phyloP scores from a whole-genome alignment of 1,140 invertebrate genomes.

The Polyergus mexicanus region DNA sequence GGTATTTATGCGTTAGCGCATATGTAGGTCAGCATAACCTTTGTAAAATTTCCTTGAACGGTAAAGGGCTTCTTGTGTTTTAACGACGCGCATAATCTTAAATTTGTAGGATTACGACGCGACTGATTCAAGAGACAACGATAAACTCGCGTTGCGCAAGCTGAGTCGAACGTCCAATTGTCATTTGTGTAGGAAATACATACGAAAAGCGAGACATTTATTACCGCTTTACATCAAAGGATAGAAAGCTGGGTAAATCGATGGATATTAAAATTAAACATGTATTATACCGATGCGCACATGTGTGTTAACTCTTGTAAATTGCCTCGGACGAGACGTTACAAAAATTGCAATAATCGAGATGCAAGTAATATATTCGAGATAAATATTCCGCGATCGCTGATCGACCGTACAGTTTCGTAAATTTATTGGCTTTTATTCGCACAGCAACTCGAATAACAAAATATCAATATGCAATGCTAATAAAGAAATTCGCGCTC shows the following conservation, averaged over 20 bases:
- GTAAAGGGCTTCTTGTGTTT: slow-evolving; percentile 34
- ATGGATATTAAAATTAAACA: not conserved
- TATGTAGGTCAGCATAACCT: slow-evolving; percentile 37
- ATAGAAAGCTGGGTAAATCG: not conserved
- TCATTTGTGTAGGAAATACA: not conserved
- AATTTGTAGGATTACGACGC: slow-evolving; percentile 16
- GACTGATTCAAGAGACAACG: not conserved
- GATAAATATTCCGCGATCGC: not conserved
- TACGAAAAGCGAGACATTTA: not conserved
- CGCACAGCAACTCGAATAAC: not conserved
- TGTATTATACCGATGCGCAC: not conserved
- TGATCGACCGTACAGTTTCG: not conserved
- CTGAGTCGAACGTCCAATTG: not conserved
- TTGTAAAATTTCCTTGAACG: slow-evolving; percentile 26
- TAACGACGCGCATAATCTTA: slow-evolving; percentile 25
- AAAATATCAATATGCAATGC: not conserved
- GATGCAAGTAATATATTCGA: not conserved
- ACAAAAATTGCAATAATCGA: not conserved
- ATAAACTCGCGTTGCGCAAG: not conserved
- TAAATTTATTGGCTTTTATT: slow-evolving; percentile 6
- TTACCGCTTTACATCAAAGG: not conserved
- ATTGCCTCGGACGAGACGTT: not conserved
- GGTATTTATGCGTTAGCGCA: slow-evolving; percentile 27
- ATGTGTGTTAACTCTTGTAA: not conserved
- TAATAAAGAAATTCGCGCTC: not conserved